Evolutionary conservation across 2,113 vertebrate species (phyloP), one percentile per base, ranked within the genome.

Genomic region (Notechis scutatus): DNA sequence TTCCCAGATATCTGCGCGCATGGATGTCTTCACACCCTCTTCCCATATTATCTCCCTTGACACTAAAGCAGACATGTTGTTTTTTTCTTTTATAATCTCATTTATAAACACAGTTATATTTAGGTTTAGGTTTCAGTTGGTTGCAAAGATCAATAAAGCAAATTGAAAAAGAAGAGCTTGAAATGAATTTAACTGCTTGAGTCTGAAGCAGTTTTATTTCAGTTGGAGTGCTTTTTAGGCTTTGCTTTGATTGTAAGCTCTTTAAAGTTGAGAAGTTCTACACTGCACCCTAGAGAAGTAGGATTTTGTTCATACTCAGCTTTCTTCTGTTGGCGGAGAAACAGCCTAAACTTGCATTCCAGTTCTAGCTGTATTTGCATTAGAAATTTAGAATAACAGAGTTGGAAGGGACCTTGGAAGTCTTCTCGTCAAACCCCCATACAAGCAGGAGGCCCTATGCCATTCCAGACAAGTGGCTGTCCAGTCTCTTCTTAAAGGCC

Each of bases 161-260:
- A 93, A 93, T 93, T n/a, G 69, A 39, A 92, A 91, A 89, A 57
- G 39, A 92, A 89, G 85, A 55, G 64, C 88, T 92, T 90, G 88
- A 85, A 85, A 93, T 93, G 69, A 90, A 85, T 93, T 85, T 90
- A 90, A 85, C 69, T 90, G 69, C 39, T 59, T 34, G 39, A 52
- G 88, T 90, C 20, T 59, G 42, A 93, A 59, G 92, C 88, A 64
- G 47, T 88, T 39, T 52, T 69, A 89, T 89, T 69, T 85, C 15
- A 45, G 64, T 34, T 59, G 47, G 88, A 42, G 56, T 50, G 69
- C 29, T 20, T 59, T 90, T 93, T 93, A 34, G 85, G 56, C 54
- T 47, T 85, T 45, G 45, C 88, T 74, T 59, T 50, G 42, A 93
- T 85, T 39, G 23, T 52, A 85, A 85, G 57, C 42, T 54, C 34